A percentile compares a stretch with the other conserved stretches of the same genome.
phyloP scores from a whole-genome alignment of 2,797 vertebrate species.

The Halcyon badia region DNA sequence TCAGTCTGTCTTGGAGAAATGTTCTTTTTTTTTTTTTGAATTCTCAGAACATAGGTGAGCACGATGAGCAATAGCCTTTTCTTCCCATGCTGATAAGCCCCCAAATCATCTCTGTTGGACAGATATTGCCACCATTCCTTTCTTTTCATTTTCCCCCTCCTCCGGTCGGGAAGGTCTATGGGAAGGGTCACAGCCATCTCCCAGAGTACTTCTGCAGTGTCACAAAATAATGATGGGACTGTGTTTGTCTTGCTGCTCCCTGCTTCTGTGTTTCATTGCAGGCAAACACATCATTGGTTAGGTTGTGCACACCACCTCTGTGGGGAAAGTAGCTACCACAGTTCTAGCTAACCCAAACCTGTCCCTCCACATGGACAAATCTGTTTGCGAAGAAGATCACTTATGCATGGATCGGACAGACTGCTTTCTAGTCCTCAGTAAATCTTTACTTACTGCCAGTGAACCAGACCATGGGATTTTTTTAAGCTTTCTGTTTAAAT shows the following conservation, averaged over 20 bases:
- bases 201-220: background rate
- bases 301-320: background rate
- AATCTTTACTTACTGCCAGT: background rate
- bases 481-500: background rate
- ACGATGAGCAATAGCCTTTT: background rate
- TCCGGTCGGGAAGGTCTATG: background rate
- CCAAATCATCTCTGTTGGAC: background rate
- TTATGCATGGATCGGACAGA: background rate
- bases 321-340: background rate
- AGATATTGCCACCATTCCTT: background rate
- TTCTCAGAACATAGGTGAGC: background rate
- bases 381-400: background rate
- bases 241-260: background rate
- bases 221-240: background rate
- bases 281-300: background rate
- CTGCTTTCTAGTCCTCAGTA: background rate
- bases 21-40: background rate
- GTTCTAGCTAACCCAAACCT: background rate
- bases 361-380: background rate
- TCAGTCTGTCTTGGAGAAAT: background rate
- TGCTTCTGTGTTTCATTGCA: background rate
- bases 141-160: background rate
- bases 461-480: background rate
- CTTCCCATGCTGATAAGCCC: background rate
- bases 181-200: background rate